A percentile compares a stretch with the other conserved stretches of the same genome.
Conservation (phyloP, 37 sponge, comb jelly and placozoan genomes). For the Chondrilla cf. caribensis region DNA sequence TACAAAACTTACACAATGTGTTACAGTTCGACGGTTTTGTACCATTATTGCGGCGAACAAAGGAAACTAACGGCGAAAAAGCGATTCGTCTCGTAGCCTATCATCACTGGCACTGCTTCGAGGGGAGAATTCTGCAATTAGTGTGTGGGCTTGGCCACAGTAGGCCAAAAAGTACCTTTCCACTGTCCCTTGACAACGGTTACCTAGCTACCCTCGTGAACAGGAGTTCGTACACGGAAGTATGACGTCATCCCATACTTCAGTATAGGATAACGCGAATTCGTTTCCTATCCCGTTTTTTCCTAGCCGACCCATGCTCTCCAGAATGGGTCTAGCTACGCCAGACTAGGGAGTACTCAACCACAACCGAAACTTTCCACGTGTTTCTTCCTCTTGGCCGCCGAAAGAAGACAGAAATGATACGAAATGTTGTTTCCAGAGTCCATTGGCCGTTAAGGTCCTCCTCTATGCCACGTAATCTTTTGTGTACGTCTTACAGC, state of each 20-base stretch:
- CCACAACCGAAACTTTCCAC: too few relatives aligned
- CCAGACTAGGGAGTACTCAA: too few relatives aligned
- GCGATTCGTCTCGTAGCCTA: background rate
- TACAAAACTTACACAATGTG: background rate
- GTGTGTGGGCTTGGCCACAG: background rate
- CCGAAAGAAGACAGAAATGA: too few relatives aligned
- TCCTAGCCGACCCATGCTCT: too few relatives aligned
- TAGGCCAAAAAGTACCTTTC: conserved; percentile 1
- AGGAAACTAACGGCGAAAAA: background rate
- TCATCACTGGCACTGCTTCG: background rate
- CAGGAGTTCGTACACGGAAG: conserved; percentile 19
- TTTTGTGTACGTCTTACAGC: too few relatives aligned
- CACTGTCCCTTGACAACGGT: conserved; percentile 10
- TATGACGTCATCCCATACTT: conserved; percentile 9
- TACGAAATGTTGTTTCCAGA: too few relatives aligned
- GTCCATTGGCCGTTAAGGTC: too few relatives aligned
- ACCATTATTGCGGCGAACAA: background rate
- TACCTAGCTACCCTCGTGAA: conserved; percentile 17
- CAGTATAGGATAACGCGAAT: conserved; percentile 3
- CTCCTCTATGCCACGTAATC: too few relatives aligned
- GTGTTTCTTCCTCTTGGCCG: too few relatives aligned
- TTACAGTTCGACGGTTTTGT: background rate
- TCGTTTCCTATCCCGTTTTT: conserved; percentile 28
- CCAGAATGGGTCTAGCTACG: too few relatives aligned
- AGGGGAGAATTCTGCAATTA: background rate